Conservation (phyloP, 2,888 invertebrate species). For the Leucophora obtusa region DNA sequence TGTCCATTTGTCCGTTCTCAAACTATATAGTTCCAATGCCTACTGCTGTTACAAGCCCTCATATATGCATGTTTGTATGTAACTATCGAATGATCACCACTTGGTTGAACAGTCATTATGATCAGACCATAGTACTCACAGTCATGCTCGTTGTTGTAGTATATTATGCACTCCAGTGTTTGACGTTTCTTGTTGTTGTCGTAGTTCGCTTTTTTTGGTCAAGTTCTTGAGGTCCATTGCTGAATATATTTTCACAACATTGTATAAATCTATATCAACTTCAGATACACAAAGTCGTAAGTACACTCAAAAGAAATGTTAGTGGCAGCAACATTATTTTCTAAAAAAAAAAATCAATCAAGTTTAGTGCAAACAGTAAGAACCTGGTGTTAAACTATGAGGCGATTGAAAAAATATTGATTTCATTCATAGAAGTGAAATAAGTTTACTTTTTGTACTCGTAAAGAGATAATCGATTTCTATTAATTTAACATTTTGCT, state of each 20-base stretch:
- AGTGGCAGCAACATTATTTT: too few relatives aligned
- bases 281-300: not conserved
- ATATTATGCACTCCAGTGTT: constrained; percentile 43
- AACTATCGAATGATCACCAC: constrained; percentile 26
- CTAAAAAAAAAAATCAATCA: too few relatives aligned
- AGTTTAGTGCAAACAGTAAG: too few relatives aligned
- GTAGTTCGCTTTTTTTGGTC: constrained; percentile 41
- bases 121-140: constrained; percentile 45
- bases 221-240: constrained; percentile 51
- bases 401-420: too few relatives aligned
- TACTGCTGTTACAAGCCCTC: constrained; percentile 25
- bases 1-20: constrained; percentile 3
- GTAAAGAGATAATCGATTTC: too few relatives aligned
- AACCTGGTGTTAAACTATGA: too few relatives aligned
- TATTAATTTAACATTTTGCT: too few relatives aligned
- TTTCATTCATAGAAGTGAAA: too few relatives aligned
- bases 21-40: constrained; percentile 37
- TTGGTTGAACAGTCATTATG: constrained; percentile 48
- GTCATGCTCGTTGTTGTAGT: constrained; percentile 25
- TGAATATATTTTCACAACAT: constrained; percentile 47
- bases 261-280: constrained; percentile 33
- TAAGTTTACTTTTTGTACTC: too few relatives aligned
- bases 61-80: constrained; percentile 7
- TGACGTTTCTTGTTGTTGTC: constrained; percentile 22
- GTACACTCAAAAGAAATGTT: too few relatives aligned